Base-by-base conservation (phyloP, 1,140 invertebrate genomes). In the Hylaeus anthracinus region DNA sequence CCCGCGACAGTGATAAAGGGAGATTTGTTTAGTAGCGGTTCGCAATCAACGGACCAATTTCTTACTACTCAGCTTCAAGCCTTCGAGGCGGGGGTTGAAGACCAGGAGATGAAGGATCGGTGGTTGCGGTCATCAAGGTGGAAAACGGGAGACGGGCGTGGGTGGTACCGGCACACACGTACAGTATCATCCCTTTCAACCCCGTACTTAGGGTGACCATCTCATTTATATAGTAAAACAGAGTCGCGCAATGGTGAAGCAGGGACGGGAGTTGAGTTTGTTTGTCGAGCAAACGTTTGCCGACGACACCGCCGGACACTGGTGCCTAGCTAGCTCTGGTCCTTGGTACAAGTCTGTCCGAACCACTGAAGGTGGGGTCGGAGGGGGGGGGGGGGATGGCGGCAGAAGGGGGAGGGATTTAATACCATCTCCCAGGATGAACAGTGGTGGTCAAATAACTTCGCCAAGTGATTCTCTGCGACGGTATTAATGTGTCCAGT, bases 281-380 rank as follows among this genome's bases (percentile, higher is more conserved):
- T 93, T 94, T 94, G 92, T 90, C 89, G 90, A 92, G 92, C 90
- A 93, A 93, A 93, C 93, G 93, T 93, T 93, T 93, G 93, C 91
- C 91, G 90, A 92, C 93, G 93, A 93, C 92, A 93, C 92, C 92
- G 90, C 91, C 88, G 93, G 92, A 93, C 93, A 92, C 91, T 92
- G 92, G 91, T 92, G 92, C 89, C 90, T 92, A 87, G 89, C 88
- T 90, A 89, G 90, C 88, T 89, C 85, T 81, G 88, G 88, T 88
- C 86, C 88, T 91, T 83, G 88, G 88, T 91, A 89, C 90, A 90
- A 90, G 91, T 91, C 92, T 92, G 92, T 92, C 91, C 84, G 89
- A 88, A 90, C 86, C 91, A 93, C 84, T 82, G 82, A 83, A 88
- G 86, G 88, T 73, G 66, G 83, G 82, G 66, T 45, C 53, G 41